phyloP scores from a whole-genome alignment of 2,888 invertebrate genomes.

The Agrochola circellaris region DNA sequence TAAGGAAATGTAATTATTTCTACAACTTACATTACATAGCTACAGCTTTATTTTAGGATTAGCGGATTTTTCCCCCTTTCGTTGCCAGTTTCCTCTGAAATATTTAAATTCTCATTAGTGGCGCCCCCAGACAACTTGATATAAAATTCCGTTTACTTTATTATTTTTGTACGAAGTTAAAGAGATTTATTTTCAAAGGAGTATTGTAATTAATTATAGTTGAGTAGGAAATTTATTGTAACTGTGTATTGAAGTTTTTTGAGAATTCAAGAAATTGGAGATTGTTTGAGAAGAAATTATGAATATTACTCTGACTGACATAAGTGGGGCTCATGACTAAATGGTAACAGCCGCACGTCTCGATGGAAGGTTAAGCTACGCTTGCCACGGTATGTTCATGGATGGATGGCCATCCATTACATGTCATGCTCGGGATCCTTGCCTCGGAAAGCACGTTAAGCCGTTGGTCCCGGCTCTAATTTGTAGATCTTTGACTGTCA shows the following conservation, averaged over 20 bases:
- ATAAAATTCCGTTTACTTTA: conserved; percentile 72
- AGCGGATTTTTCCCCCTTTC: conserved; percentile 64
- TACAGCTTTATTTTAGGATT: conserved; percentile 62
- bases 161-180: conserved; percentile 63
- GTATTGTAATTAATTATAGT: conserved; percentile 6
- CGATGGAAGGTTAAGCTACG: not conserved
- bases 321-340: not conserved
- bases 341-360: not conserved
- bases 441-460: not conserved
- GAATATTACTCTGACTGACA: not conserved
- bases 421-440: no score
- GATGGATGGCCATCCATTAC: not conserved
- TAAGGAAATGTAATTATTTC: conserved; percentile 60
- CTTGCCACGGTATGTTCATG: not conserved
- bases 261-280: not conserved
- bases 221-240: not conserved
- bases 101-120: conserved; percentile 80
- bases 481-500: not conserved
- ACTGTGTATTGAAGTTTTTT: not conserved
- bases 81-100: conserved; percentile 64
- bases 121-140: conserved; percentile 66
- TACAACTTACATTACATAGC: conserved; percentile 41
- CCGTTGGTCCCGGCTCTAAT: not conserved
- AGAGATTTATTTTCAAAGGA: conserved; percentile 35
- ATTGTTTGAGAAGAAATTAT: not conserved